Percentiles rank a stretch among this genome's conserved stretches.
phyloP scores from a whole-genome alignment of 2,888 invertebrate genomes.

The Polydesmus complanatus region DNA sequence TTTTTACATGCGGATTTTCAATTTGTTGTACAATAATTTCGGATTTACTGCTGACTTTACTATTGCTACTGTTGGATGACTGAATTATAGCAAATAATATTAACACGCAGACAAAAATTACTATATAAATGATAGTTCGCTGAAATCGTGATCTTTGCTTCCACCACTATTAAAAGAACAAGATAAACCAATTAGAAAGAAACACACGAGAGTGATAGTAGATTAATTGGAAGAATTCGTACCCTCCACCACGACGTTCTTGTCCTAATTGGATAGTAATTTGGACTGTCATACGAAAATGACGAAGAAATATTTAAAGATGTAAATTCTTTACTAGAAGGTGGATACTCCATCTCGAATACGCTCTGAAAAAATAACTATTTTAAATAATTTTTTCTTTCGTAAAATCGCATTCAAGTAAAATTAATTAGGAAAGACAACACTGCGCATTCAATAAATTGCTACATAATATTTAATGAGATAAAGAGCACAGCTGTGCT shows the following conservation, averaged over 20 bases:
- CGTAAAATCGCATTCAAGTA: too few species aligned
- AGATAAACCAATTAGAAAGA: neutral
- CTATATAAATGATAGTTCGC: constrained; percentile 56
- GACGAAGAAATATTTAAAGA: constrained; percentile 4
- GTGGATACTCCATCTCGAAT: neutral
- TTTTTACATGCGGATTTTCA: constrained; percentile 2
- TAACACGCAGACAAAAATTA: constrained; percentile 42
- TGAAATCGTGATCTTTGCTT: constrained; percentile 72
- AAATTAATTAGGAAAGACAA: too few species aligned
- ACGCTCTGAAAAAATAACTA: too few species aligned
- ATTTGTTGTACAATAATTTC: constrained; percentile 10
- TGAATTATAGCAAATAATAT: constrained; percentile 6
- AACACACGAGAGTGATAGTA: neutral
- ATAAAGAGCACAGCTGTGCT: too few species aligned
- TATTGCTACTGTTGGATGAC: neutral
- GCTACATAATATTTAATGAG: too few species aligned
- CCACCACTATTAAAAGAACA: constrained; percentile 53
- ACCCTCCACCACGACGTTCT: constrained; percentile 12
- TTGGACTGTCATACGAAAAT: neutral
- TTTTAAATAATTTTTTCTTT: too few species aligned
- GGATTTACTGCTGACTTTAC: too few species aligned
- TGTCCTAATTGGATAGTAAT: neutral
- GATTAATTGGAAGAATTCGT: neutral
- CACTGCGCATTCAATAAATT: too few species aligned
- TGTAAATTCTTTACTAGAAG: neutral